phyloP scores from a whole-genome alignment of 2,888 invertebrate genomes.

The Parasteatoda lunata region DNA sequence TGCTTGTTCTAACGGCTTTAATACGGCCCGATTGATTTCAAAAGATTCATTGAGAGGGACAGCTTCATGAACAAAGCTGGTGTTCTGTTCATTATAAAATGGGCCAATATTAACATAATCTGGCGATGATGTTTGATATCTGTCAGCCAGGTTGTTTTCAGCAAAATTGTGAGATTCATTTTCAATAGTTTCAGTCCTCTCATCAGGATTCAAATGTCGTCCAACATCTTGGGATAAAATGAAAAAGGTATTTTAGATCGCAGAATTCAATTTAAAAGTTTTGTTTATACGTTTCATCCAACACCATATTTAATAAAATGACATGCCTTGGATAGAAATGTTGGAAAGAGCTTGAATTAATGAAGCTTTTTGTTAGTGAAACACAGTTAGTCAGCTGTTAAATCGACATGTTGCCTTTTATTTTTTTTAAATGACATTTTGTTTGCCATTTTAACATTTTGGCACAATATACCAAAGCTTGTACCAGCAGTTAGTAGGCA shows the following conservation, averaged over 20 bases:
- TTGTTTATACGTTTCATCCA: neutral
- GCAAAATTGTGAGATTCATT: neutral
- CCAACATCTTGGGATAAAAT: conserved; percentile 58
- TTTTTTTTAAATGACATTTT: conserved; percentile 1
- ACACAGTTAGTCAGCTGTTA: conserved; percentile 55
- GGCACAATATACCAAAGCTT: conserved; percentile 39
- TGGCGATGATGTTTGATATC: conserved; percentile 65
- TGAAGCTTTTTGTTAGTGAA: conserved; percentile 42
- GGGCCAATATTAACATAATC: conserved; percentile 70
- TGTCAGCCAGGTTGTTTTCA: conserved; percentile 15
- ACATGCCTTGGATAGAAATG: conserved; percentile 35
- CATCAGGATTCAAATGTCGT: conserved; percentile 16
- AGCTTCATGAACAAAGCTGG: neutral
- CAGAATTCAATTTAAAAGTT: neutral
- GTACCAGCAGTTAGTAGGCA: conserved; percentile 53
- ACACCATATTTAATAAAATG: conserved; percentile 26
- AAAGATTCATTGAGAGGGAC: conserved; percentile 1
- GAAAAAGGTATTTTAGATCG: conserved; percentile 53
- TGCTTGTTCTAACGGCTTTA: conserved; percentile 39
- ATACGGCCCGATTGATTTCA: conserved; percentile 39
- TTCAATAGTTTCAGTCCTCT: neutral
- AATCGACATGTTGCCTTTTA: neutral
- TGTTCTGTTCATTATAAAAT: conserved; percentile 14
- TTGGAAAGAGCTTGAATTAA: conserved; percentile 47
- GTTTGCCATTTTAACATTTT: conserved; percentile 42